These are phyloP conservation scores for Carpatolechia fugitivella DNA, from an alignment of 2,888 invertebrate species.

Conservation along the genomic window DNA sequence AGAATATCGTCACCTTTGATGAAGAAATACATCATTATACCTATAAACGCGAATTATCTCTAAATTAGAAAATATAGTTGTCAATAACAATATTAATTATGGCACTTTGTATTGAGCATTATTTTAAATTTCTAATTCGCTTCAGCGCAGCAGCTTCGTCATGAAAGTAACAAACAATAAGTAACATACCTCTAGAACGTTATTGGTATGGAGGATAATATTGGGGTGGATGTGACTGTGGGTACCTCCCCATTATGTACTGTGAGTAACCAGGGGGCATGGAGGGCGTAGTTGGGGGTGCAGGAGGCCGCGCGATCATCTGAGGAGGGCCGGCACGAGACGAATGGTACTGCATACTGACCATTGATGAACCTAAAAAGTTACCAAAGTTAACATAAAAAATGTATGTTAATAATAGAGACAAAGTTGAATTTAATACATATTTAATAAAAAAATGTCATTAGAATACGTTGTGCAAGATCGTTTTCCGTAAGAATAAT, in stretches of 20 bases:
- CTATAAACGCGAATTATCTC: no score
- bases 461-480: no score
- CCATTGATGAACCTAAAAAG: not conserved
- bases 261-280: slow-evolving; percentile 18
- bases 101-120: no score
- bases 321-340: slow-evolving; percentile 9
- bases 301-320: slow-evolving; percentile 14
- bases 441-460: no score
- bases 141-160: not conserved
- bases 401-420: no score
- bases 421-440: no score
- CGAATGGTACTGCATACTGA: not conserved
- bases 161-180: not conserved
- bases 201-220: slow-evolving; percentile 35
- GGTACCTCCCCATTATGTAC: slow-evolving; percentile 30
- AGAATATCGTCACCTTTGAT: no score
- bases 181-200: slow-evolving; percentile 27
- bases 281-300: not conserved
- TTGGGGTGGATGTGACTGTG: slow-evolving; percentile 27
- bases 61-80: no score
- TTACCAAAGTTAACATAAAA: not conserved
- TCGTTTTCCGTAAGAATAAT: no score
- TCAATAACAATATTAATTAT: no score
- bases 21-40: no score
- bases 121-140: not conserved